phyloP scores from a whole-genome alignment of 2,113 vertebrate species.

The Myiagra hebetior region DNA sequence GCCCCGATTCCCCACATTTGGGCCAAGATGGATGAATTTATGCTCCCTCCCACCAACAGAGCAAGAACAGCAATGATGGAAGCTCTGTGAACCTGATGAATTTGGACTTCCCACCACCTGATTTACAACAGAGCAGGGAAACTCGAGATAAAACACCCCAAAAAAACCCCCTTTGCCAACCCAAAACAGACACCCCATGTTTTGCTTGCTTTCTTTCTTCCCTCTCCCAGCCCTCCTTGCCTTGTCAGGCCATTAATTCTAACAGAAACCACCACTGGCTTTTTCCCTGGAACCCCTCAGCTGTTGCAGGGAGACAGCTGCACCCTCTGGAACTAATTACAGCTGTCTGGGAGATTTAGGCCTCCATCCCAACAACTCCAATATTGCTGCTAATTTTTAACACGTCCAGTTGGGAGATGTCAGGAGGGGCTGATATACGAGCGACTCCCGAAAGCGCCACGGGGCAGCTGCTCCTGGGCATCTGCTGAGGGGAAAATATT shows the following conservation, averaged over 20 bases:
- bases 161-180: background rate
- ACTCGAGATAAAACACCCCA: background rate
- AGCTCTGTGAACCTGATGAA: background rate
- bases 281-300: conserved; percentile 64
- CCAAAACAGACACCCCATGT: background rate
- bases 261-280: conserved; percentile 60
- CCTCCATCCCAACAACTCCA: conserved; percentile 26
- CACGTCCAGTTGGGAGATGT: conserved; percentile 65
- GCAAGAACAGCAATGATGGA: background rate
- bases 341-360: conserved; percentile 74
- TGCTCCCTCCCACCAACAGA: background rate
- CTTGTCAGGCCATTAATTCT: conserved; percentile 76
- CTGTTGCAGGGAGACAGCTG: conserved; percentile 75
- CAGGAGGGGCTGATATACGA: conserved; percentile 47
- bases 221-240: conserved; percentile 34
- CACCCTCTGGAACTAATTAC: conserved; percentile 72
- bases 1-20: background rate
- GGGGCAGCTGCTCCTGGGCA: conserved; percentile 61
- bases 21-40: background rate
- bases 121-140: conserved; percentile 37
- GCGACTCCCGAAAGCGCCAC: background rate
- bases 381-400: conserved; percentile 67
- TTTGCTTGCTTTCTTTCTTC: conserved; percentile 20
- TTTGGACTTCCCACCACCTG: conserved; percentile 27
- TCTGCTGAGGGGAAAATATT: background rate